phyloP scores from a whole-genome alignment of 2,797 vertebrate species.

The Thaleichthys pacificus region DNA sequence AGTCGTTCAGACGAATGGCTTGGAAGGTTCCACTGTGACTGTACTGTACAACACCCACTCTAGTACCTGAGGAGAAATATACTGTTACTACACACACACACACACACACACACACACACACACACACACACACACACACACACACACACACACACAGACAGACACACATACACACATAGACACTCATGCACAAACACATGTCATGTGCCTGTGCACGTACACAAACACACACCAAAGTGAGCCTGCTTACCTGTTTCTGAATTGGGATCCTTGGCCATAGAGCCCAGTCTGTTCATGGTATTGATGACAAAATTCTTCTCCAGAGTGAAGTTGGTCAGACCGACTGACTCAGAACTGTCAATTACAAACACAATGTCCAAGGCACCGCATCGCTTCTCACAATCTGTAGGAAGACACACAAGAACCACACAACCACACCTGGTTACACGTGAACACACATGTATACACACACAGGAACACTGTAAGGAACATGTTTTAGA shows the following conservation, averaged over 20 bases:
- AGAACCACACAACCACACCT: not conserved
- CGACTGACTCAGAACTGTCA: slow-evolving; percentile 97
- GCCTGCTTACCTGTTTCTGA: slow-evolving; percentile 79
- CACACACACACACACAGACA: not conserved
- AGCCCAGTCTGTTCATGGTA: slow-evolving; percentile 91
- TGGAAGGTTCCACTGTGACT: slow-evolving; percentile 96
- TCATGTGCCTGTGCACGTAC: not conserved
- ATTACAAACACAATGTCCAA: slow-evolving; percentile 99
- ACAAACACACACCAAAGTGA: not conserved
- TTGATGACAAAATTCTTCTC: slow-evolving; percentile 99
- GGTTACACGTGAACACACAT: slow-evolving; percentile 5
- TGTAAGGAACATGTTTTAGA: not conserved
- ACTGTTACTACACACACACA: not conserved
- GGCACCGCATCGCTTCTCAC: slow-evolving; percentile 92
- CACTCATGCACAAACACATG: not conserved
- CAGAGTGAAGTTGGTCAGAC: slow-evolving; percentile 95
- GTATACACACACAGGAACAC: not conserved
- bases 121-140: not conserved
- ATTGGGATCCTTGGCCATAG: slow-evolving; percentile 89
- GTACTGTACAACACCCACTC: slow-evolving; percentile 98
- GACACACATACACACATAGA: not conserved
- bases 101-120: not conserved
- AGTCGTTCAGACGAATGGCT: slow-evolving; percentile 88
- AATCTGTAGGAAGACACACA: slow-evolving; percentile 73
- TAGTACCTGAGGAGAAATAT: slow-evolving; percentile 74